phyloP scores from a whole-genome alignment of 2,888 invertebrate genomes.

The Watsonalla binaria region DNA sequence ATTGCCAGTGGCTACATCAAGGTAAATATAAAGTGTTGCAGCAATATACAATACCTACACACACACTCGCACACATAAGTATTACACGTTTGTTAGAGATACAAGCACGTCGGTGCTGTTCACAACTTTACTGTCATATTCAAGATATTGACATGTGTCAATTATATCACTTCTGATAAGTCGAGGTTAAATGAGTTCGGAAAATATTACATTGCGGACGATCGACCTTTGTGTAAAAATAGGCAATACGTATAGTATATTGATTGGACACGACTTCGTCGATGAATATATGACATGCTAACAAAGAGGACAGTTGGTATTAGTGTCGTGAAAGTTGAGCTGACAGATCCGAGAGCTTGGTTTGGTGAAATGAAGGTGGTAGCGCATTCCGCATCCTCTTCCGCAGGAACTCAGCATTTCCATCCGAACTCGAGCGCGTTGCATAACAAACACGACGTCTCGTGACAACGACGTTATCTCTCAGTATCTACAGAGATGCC shows the following conservation, averaged over 20 bases:
- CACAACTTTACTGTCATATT: constrained; percentile 12
- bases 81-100: not conserved
- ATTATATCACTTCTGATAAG: constrained; percentile 28
- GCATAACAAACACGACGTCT: constrained; percentile 61
- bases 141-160: too few relatives aligned
- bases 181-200: constrained; percentile 31
- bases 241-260: constrained; percentile 23
- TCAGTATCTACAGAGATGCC: constrained; percentile 66
- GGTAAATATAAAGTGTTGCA: not conserved
- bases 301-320: constrained; percentile 3
- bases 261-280: constrained; percentile 26
- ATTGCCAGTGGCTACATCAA: not conserved
- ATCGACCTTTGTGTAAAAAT: constrained; percentile 18
- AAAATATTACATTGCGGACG: constrained; percentile 22
- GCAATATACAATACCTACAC: not conserved
- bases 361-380: constrained; percentile 15
- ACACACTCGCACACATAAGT: not conserved
- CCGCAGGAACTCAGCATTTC: constrained; percentile 30
- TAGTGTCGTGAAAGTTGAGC: not conserved
- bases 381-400: constrained; percentile 18
- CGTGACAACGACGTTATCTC: constrained; percentile 68
- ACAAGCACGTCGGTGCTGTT: not conserved
- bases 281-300: constrained; percentile 8
- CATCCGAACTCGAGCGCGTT: constrained; percentile 46
- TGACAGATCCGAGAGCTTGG: constrained; percentile 5